These are phyloP conservation scores for Bothrops alternatus DNA, from an alignment of 2,797 vertebrate species.

Conservation along the genomic window DNA sequence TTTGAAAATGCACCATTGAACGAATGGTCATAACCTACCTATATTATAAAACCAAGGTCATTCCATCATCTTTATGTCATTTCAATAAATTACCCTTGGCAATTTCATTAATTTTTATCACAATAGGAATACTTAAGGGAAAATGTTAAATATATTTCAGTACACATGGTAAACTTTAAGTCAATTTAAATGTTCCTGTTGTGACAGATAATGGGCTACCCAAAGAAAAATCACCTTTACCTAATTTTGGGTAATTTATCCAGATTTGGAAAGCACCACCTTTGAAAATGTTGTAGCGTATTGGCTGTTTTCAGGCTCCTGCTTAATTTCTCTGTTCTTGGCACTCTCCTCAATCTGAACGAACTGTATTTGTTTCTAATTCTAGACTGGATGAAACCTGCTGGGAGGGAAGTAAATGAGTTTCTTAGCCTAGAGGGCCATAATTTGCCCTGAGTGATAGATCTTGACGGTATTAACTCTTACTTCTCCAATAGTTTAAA, in stretches of 20 bases:
- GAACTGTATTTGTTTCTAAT: neutral
- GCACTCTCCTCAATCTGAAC: neutral
- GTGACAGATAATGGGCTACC: neutral
- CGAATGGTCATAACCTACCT: neutral
- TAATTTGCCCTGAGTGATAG: neutral
- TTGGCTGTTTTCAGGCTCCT: neutral
- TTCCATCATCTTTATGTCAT: neutral
- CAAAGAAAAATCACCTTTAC: neutral
- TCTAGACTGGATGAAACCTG: neutral
- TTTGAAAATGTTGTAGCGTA: neutral
- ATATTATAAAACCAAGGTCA: neutral
- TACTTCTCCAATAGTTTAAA: neutral
- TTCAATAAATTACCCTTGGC: neutral
- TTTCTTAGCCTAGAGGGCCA: neutral
- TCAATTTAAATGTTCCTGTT: neutral
- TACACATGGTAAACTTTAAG: neutral
- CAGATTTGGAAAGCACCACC: neutral
- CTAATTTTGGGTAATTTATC: neutral
- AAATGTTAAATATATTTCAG: neutral
- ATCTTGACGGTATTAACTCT: neutral
- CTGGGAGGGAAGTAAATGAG: neutral
- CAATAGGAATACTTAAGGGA: neutral
- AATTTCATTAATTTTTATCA: neutral
- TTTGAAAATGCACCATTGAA: neutral
- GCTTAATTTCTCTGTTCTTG: neutral